Conservation (phyloP, 2,888 invertebrate species). For the Glyphotaelius pellucidus region DNA sequence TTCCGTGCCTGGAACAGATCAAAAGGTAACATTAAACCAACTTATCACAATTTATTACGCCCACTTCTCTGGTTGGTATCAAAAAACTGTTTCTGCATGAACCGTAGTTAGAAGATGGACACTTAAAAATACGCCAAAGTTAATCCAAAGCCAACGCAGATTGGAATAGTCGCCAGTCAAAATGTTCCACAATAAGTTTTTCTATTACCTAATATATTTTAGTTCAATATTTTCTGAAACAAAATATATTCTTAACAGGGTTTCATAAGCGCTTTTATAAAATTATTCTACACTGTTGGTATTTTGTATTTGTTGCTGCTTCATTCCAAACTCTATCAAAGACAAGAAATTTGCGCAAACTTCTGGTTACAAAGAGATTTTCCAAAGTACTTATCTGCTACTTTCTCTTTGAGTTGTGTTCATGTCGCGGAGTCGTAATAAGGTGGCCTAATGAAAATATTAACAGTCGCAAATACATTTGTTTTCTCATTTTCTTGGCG, state of each 20-base stretch:
- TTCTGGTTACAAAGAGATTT: slow-evolving; percentile 10
- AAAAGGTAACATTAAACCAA: not conserved
- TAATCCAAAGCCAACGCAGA: not conserved
- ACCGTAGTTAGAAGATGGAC: too few relatives aligned
- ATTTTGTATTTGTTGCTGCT: not conserved
- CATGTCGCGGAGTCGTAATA: not conserved
- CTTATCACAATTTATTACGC: not conserved
- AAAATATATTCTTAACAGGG: not conserved
- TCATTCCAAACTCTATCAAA: slow-evolving; percentile 23
- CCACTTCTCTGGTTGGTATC: not conserved
- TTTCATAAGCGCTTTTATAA: not conserved
- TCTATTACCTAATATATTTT: not conserved
- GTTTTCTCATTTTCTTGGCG: not conserved
- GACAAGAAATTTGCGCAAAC: slow-evolving; percentile 28
- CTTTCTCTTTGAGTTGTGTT: slow-evolving; percentile 30
- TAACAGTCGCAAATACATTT: slow-evolving; percentile 28
- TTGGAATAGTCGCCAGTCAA: not conserved
- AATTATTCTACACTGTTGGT: not conserved
- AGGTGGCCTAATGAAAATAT: slow-evolving; percentile 40
- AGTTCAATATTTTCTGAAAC: not conserved
- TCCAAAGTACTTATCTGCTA: not conserved
- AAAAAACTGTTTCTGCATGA: too few relatives aligned
- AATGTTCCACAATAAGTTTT: too few relatives aligned
- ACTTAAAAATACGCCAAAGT: not conserved
- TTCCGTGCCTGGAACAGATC: not conserved